A percentile compares a stretch with the other conserved stretches of the same genome.
These are phyloP conservation scores for Leptobrachium ailaonicum DNA, from an alignment of 2,113 vertebrate genomes.

Conservation along the genomic window DNA sequence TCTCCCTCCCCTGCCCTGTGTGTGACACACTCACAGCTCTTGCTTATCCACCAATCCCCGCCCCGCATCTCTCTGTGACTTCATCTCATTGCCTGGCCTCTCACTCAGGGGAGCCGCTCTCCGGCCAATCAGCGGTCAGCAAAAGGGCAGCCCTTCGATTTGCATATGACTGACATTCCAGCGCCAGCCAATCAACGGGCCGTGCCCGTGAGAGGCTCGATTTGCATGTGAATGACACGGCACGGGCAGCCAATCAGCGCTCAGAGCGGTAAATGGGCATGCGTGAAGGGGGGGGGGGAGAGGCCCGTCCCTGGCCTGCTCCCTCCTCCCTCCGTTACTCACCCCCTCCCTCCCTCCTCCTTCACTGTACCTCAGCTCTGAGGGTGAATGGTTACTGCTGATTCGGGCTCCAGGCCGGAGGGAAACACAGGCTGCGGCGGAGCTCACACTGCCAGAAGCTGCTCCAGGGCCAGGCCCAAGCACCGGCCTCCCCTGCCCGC, in stretches of 20 bases:
- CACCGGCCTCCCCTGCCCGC: neutral
- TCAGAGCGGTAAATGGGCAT: constrained; percentile 48
- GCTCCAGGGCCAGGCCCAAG: neutral
- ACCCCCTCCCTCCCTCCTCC: neutral
- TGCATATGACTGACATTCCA: constrained; percentile 47
- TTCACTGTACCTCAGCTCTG: constrained; percentile 10
- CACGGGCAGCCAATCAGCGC: constrained; percentile 10
- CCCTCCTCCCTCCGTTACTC: constrained; percentile 17
- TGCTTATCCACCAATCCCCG: constrained; percentile 8
- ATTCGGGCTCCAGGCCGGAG: constrained; percentile 29
- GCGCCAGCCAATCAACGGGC: constrained; percentile 20
- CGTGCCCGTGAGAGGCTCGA: constrained; percentile 23
- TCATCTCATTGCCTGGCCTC: constrained; percentile 14
- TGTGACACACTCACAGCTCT: constrained; percentile 29
- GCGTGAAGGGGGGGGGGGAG: constrained; percentile 19
- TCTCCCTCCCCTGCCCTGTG: constrained; percentile 34
- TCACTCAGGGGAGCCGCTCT: neutral
- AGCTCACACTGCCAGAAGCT: neutral
- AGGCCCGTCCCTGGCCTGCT: neutral
- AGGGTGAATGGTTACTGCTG: constrained; percentile 43
- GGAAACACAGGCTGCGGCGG: neutral
- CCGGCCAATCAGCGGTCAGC: neutral
- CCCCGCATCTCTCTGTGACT: neutral
- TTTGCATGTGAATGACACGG: constrained; percentile 45
- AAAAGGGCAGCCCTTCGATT: constrained; percentile 10